Base-by-base conservation (phyloP, 2,888 invertebrate species). In the Sarcophaga subvicina region DNA sequence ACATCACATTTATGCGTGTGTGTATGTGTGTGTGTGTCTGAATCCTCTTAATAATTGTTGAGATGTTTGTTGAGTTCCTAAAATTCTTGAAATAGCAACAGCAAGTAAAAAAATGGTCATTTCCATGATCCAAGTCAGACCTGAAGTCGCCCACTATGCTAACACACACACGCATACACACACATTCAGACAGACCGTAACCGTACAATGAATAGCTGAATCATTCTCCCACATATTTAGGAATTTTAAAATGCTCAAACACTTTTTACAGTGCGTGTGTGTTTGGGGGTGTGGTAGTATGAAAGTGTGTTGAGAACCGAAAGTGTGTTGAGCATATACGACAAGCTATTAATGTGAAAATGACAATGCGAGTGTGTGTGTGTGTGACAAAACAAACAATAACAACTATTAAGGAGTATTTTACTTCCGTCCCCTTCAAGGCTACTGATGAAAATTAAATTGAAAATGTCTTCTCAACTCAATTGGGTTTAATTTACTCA, bases 41-140 rank as follows among this genome's bases (percentile, higher is more conserved):
- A 82, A 77, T 82, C 27, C 47, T 71, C 25, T 72, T 60, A 60
- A 82, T 72, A 64, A 17, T 64, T 66, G 54, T 64, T 64, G 71
- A 77, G 59, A 71, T 77, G 66, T 60, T 71, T 49, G 45, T 59
- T 37, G 62, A 69, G 69, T 49, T 78, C 37, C 45, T 59, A 10
- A 45, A 78, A 45, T 66, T 54, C 12, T n/a, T 49, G 17, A 20
- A 66, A 37, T 37, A 37, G 37, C 37, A 37, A 37, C 37, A 37
- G 37, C 37, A 37, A 37, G 37, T 10, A 37, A 25, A 25, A 17
- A 78, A 59, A 60, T 59, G 5, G 14, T 25, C 12, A 77, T 17
- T 2, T 37, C 49, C 14, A 14, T 27, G 10, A 66, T 10, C 14
- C 45, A 37, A 14, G 11, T 10, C 17, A 37, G 5, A 49, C 17